Conservation (phyloP, 2,797 vertebrate genomes). For the Hydrocynus forskahlii region DNA sequence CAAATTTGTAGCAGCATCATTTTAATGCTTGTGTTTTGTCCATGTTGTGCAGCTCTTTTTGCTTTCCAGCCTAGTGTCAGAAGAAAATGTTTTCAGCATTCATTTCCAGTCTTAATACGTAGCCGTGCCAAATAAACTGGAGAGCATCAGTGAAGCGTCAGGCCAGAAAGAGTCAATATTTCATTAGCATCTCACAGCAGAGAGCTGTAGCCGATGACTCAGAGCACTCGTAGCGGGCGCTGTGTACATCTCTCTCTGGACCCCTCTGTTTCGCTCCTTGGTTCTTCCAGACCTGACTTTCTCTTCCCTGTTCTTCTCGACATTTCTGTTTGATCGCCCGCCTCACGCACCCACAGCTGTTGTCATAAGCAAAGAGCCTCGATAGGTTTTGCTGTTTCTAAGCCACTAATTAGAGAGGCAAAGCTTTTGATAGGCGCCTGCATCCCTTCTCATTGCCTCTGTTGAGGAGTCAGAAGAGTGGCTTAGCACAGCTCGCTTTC, state of each 20-base stretch:
- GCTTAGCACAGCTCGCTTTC: slow-evolving; percentile 41
- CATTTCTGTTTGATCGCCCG: slow-evolving; percentile 15
- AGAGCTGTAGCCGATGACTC: neutral
- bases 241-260: neutral
- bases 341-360: slow-evolving; percentile 34
- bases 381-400: slow-evolving; percentile 29
- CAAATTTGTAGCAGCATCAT: neutral
- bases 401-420: slow-evolving; percentile 51
- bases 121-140: slow-evolving; percentile 21
- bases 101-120: slow-evolving; percentile 4
- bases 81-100: slow-evolving; percentile 37
- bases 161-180: slow-evolving; percentile 21
- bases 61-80: neutral
- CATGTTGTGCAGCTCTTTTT: neutral
- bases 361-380: slow-evolving; percentile 22
- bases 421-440: slow-evolving; percentile 38
- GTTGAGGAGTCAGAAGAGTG: slow-evolving; percentile 5
- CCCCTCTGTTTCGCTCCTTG: neutral
- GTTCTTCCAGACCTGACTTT: slow-evolving; percentile 1
- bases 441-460: slow-evolving; percentile 18
- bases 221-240: neutral
- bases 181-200: slow-evolving; percentile 17
- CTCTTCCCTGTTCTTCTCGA: neutral
- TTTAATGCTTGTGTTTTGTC: neutral
- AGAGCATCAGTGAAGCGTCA: slow-evolving; percentile 21